Evolutionary conservation across 2,888 invertebrate species (phyloP).

Genomic region (Palloptera scutellata): DNA sequence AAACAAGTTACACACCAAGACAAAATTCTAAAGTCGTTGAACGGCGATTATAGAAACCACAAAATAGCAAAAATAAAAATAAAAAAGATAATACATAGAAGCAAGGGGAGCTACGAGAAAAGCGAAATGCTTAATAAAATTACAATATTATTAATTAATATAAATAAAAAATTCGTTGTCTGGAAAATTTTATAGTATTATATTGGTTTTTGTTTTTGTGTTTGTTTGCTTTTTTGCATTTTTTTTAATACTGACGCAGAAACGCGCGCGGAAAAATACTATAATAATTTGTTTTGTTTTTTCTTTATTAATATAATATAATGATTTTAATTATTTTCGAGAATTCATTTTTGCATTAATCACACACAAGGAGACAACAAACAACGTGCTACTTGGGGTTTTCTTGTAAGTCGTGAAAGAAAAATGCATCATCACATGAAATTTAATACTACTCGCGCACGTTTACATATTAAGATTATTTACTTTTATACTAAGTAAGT

Average conservation of each 20-base stretch:
- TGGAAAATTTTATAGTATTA: slow-evolving; percentile 16
- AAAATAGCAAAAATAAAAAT: too few species aligned
- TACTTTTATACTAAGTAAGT: background rate
- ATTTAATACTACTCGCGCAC: too few species aligned
- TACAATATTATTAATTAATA: background rate
- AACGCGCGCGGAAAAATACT: slow-evolving; percentile 2
- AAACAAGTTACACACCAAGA: too few species aligned
- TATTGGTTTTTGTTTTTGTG: background rate
- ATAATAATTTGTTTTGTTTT: slow-evolving; percentile 18
- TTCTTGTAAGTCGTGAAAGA: too few species aligned
- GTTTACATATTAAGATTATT: background rate
- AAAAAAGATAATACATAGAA: too few species aligned
- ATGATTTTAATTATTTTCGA: slow-evolving; percentile 13
- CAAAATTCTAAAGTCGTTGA: too few species aligned
- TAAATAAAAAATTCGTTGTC: slow-evolving; percentile 16
- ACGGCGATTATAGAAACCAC: too few species aligned
- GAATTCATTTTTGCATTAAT: slow-evolving; percentile 10
- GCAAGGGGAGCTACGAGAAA: too few species aligned
- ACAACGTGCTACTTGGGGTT: too few species aligned
- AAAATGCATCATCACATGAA: too few species aligned
- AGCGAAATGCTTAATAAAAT: too few species aligned
- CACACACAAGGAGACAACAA: too few species aligned
- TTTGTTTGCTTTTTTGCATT: slow-evolving; percentile 8
- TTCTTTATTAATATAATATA: slow-evolving; percentile 5
- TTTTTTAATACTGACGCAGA: slow-evolving; percentile 7